These are phyloP conservation scores for Steinernema hermaphroditum DNA, from an alignment of 2,888 invertebrate genomes.

Conservation along the genomic window DNA sequence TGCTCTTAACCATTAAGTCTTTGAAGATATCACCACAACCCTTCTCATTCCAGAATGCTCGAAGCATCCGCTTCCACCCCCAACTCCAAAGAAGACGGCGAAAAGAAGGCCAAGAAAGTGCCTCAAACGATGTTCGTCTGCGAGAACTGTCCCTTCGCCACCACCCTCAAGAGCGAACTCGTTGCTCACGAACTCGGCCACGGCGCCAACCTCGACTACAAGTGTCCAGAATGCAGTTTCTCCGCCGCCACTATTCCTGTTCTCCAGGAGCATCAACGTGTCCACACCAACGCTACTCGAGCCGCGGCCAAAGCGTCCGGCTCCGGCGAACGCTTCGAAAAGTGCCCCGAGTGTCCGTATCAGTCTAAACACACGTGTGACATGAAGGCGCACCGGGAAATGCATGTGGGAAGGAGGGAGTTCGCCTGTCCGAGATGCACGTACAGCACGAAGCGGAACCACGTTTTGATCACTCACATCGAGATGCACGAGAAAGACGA, in stretches of 20 bases:
- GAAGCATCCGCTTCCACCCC: conserved; percentile 9
- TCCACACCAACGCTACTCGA: not conserved
- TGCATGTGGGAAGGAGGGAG: conserved; percentile 7
- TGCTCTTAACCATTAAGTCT: no score
- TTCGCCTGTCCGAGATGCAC: conserved; percentile 7
- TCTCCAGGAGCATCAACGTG: conserved; percentile 9
- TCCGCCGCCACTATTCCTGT: not conserved
- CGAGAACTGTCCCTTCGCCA: conserved; percentile 18
- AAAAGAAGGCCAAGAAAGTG: not conserved
- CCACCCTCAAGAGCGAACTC: conserved; percentile 9
- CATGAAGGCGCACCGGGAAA: conserved; percentile 16
- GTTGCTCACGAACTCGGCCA: conserved; percentile 12
- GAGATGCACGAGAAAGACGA: conserved; percentile 16
- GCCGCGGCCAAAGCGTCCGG: not conserved
- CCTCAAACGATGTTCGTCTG: conserved; percentile 1
- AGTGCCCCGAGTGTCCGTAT: conserved; percentile 15
- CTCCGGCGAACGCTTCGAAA: not conserved
- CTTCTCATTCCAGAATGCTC: not conserved
- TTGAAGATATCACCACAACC: no score
- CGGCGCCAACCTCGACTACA: conserved; percentile 12
- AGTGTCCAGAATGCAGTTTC: conserved; percentile 7
- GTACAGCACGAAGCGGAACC: conserved; percentile 16
- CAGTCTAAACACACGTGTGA: conserved; percentile 14
- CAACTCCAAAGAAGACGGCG: not conserved
- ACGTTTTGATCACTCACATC: conserved; percentile 7